These are phyloP conservation scores for Riparia riparia DNA, from an alignment of 2,113 vertebrate species.

Conservation along the genomic window DNA sequence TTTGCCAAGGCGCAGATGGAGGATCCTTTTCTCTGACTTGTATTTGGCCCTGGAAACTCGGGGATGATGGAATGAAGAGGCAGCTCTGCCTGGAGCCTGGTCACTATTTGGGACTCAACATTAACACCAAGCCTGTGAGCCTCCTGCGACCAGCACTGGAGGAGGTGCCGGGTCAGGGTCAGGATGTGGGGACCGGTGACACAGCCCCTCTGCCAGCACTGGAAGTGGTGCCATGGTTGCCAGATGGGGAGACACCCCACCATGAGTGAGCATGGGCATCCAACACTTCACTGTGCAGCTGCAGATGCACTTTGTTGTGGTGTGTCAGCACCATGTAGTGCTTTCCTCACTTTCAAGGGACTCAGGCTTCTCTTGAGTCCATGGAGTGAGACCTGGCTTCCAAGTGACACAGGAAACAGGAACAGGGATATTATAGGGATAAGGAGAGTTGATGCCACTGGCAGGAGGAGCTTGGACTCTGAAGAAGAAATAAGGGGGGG, in stretches of 20 bases:
- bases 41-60: slow-evolving; percentile 28
- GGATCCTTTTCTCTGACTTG: slow-evolving; percentile 38
- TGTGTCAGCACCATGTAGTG: fast-evolving
- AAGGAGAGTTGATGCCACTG: not conserved
- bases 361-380: not conserved
- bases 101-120: fast-evolving
- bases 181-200: not conserved
- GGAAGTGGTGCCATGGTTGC: not conserved
- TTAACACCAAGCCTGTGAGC: not conserved
- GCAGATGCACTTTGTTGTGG: no score
- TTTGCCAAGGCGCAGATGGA: slow-evolving; percentile 52
- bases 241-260: fast-evolving
- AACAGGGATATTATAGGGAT: not conserved
- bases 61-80: not conserved
- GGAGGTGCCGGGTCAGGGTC: not conserved
- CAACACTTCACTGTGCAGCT: not conserved
- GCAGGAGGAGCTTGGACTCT: not conserved
- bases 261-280: not conserved
- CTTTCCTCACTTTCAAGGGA: not conserved
- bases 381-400: not conserved
- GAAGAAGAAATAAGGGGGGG: not conserved
- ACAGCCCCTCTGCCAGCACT: fast-evolving
- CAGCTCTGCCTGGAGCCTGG: not conserved
- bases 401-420: not conserved
- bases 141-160: not conserved